Evolutionary conservation across 1,140 invertebrate species (phyloP).

Genomic region (Tetragonula clypearis): DNA sequence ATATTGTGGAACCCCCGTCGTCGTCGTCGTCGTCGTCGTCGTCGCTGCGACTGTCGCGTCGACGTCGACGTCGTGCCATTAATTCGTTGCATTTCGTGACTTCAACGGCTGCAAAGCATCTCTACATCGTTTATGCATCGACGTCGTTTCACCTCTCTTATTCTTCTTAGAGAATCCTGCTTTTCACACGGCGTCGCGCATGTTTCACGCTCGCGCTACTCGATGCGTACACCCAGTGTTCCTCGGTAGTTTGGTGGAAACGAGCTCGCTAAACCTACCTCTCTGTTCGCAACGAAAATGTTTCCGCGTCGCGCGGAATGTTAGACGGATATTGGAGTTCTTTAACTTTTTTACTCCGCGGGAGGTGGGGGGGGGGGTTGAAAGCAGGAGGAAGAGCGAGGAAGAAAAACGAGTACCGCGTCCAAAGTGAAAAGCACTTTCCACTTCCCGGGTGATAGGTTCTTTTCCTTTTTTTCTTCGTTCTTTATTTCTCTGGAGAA

Average conservation of each 20-base stretch:
- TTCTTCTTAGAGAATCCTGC: neutral
- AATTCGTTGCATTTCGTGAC: slow-evolving; percentile 11
- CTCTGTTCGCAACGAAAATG: neutral
- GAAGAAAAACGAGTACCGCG: neutral
- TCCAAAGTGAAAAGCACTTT: neutral
- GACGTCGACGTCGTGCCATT: neutral
- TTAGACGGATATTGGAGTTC: neutral
- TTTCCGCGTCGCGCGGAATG: neutral
- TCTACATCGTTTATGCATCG: neutral
- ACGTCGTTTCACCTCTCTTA: neutral
- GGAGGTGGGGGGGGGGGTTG: too few species aligned
- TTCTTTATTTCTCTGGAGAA: too few species aligned
- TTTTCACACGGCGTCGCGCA: neutral
- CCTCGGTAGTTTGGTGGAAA: neutral
- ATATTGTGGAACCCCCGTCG: neutral
- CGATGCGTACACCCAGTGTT: neutral
- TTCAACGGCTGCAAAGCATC: neutral
- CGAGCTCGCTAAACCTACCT: too few species aligned
- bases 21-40: too few species aligned
- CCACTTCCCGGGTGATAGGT: neutral
- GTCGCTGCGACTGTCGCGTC: neutral
- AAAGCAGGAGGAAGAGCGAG: too few species aligned
- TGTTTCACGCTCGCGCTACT: slow-evolving; percentile 19
- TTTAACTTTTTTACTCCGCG: neutral
- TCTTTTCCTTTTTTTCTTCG: too few species aligned